Percentiles rank a stretch among this genome's conserved stretches.
These are phyloP conservation scores for Sebastes trivittatus DNA, from an alignment of 2,797 vertebrate genomes.

Conservation along the genomic window DNA sequence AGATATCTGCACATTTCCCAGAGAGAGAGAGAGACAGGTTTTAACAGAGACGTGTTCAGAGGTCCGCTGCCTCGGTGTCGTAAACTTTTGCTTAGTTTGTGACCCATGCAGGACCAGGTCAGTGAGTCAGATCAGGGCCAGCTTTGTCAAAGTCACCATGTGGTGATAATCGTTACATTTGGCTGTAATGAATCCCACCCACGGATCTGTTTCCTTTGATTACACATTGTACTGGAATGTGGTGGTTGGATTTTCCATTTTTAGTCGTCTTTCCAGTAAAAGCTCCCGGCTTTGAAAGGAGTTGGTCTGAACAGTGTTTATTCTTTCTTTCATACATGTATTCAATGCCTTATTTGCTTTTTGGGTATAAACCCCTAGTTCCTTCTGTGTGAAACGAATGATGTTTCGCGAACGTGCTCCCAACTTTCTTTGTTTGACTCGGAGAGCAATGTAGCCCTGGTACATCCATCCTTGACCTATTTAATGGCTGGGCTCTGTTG, in stretches of 20 bases:
- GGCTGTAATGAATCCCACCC: slow-evolving; percentile 42
- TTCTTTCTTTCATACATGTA: slow-evolving; percentile 31
- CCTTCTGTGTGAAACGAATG: slow-evolving; percentile 39
- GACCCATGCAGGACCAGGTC: slow-evolving; percentile 90
- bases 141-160: slow-evolving; percentile 63
- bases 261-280: neutral
- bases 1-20: slow-evolving; percentile 31
- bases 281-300: slow-evolving; percentile 10
- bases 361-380: slow-evolving; percentile 9
- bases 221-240: slow-evolving; percentile 14
- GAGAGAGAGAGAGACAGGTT: slow-evolving; percentile 61
- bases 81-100: slow-evolving; percentile 90
- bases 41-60: slow-evolving; percentile 87
- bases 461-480: slow-evolving; percentile 84
- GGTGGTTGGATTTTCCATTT: slow-evolving; percentile 26
- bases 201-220: slow-evolving; percentile 33
- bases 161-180: slow-evolving; percentile 57
- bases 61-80: slow-evolving; percentile 80
- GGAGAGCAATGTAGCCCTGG: slow-evolving; percentile 59
- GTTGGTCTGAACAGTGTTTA: neutral
- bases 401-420: slow-evolving; percentile 37
- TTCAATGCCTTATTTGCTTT: slow-evolving; percentile 25
- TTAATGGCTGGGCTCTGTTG: slow-evolving; percentile 82
- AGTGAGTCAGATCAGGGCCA: slow-evolving; percentile 69
- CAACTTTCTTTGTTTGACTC: slow-evolving; percentile 65